phyloP scores from a whole-genome alignment of 2,113 vertebrate genomes.

The Tragelaphus imberbis region DNA sequence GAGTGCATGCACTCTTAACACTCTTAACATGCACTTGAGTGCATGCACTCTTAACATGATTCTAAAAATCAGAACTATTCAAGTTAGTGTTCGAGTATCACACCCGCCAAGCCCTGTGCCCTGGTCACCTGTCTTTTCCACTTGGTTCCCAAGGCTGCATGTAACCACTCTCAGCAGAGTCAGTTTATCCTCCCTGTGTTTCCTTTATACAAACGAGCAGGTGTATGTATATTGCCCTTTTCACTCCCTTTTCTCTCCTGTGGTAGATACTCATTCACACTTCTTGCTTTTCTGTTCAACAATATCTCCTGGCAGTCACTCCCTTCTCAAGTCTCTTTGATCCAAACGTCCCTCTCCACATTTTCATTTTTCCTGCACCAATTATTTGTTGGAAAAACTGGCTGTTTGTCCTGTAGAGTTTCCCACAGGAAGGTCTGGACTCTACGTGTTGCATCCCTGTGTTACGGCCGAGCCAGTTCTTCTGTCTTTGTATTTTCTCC shows the following conservation, averaged over 20 bases:
- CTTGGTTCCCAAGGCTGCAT: background rate
- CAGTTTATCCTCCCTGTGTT: background rate
- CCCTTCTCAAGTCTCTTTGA: background rate
- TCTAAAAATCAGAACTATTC: background rate
- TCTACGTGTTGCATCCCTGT: too few species aligned
- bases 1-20: too few species aligned
- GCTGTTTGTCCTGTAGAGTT: background rate
- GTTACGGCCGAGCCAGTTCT: too few species aligned
- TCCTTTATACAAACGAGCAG: background rate
- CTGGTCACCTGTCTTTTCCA: too few species aligned
- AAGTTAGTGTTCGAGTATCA: rapidly evolving
- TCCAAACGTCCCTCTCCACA: background rate
- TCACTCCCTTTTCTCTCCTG: background rate
- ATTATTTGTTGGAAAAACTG: background rate
- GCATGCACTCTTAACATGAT: background rate
- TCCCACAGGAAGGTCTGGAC: too few species aligned
- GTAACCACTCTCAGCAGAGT: background rate
- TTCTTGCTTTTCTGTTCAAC: background rate
- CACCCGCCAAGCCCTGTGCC: too few species aligned
- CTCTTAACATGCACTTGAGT: too few species aligned
- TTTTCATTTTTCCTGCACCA: background rate
- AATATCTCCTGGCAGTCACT: background rate
- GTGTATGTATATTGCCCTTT: background rate
- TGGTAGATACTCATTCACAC: background rate
- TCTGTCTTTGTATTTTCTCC: background rate